Conservation (phyloP, 2,888 invertebrate genomes). For the Chymomyza fuscimana region DNA sequence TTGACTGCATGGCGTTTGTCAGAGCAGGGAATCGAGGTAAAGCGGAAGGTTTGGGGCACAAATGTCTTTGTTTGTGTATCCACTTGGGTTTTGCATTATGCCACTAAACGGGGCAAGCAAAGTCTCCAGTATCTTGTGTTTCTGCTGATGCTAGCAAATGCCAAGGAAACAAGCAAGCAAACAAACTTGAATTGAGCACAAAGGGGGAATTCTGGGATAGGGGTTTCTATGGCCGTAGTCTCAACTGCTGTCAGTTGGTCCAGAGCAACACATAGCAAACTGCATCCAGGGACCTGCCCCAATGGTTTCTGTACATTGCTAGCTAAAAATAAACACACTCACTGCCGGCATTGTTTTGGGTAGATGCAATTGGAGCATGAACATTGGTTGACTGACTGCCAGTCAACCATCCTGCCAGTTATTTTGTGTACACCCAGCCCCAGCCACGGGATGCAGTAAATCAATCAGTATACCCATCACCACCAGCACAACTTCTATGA, state of each 20-base stretch:
- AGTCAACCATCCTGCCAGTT: slow-evolving; percentile 1
- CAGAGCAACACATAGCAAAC: background rate
- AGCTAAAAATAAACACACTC: slow-evolving; percentile 65
- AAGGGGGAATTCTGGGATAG: background rate
- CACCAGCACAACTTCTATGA: background rate
- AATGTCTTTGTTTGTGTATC: background rate
- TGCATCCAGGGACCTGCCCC: background rate
- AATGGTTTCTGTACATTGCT: slow-evolving; percentile 20
- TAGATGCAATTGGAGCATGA: slow-evolving; percentile 69
- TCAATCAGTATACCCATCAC: slow-evolving; percentile 39
- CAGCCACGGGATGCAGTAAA: slow-evolving; percentile 44
- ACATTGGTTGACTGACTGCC: slow-evolving; percentile 55
- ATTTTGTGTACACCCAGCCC: background rate
- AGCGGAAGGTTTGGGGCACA: background rate
- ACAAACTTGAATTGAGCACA: background rate
- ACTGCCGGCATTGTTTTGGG: slow-evolving; percentile 60
- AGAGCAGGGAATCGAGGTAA: background rate
- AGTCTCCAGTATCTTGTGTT: background rate
- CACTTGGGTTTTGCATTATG: slow-evolving; percentile 7
- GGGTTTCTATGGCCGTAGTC: slow-evolving; percentile 7
- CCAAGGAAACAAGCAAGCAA: slow-evolving; percentile 1
- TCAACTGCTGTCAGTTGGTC: background rate
- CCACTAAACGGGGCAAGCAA: slow-evolving; percentile 4
- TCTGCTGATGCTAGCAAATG: slow-evolving; percentile 6
- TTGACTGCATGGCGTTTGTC: background rate